These are phyloP conservation scores for Archips crataeganus DNA, from an alignment of 2,888 invertebrate species.

Conservation along the genomic window DNA sequence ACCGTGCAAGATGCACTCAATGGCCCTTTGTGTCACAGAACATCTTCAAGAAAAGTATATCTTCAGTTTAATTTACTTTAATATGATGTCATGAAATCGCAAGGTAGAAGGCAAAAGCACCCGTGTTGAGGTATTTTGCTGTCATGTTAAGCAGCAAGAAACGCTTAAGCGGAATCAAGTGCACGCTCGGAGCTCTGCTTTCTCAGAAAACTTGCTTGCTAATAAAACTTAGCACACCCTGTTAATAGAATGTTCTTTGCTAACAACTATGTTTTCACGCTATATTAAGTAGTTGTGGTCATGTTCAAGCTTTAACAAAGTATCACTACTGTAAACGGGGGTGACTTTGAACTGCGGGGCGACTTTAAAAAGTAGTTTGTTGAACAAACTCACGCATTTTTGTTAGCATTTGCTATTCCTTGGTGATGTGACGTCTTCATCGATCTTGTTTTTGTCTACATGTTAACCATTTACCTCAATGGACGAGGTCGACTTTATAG, in stretches of 20 bases:
- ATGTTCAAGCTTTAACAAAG: not conserved
- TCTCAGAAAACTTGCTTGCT: slow-evolving; percentile 4
- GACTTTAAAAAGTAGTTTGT: no score
- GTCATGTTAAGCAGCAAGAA: slow-evolving; percentile 12
- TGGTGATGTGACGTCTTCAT: no score
- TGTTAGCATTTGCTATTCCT: no score
- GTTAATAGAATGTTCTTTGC: not conserved
- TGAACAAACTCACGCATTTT: no score
- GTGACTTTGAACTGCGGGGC: no score
- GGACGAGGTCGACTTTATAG: no score
- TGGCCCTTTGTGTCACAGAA: no score
- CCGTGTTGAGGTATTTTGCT: slow-evolving; percentile 6
- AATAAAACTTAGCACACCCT: slow-evolving; percentile 1
- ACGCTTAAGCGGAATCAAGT: slow-evolving; percentile 14
- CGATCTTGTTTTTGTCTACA: no score
- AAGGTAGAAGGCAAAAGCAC: not conserved
- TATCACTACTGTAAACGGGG: no score
- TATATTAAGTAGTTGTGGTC: not conserved
- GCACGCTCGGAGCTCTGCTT: not conserved
- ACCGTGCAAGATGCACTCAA: no score
- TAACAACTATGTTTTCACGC: not conserved
- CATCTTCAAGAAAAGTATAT: no score
- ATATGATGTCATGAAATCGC: not conserved
- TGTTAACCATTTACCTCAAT: no score
- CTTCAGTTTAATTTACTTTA: not conserved